phyloP scores from a whole-genome alignment of 2,797 vertebrate species.

The Mormyrops attenuatus region DNA sequence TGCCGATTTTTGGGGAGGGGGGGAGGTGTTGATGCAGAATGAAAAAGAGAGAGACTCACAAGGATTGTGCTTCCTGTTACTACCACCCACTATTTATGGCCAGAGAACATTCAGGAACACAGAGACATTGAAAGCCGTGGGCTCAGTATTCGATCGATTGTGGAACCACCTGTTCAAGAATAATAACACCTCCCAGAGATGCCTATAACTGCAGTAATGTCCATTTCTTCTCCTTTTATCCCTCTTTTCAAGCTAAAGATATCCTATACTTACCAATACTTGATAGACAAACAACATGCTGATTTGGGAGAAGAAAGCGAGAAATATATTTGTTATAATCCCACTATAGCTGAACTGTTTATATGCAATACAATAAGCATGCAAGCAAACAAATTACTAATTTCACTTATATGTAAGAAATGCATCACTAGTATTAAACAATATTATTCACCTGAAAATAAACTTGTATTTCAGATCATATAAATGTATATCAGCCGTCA shows the following conservation, averaged over 20 bases:
- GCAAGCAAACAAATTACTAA: not conserved
- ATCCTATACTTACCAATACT: not conserved
- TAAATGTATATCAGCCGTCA: not conserved
- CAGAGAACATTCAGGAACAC: not conserved
- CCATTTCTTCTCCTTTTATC: not conserved
- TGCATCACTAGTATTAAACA: not conserved
- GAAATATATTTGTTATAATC: not conserved
- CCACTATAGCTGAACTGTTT: not conserved
- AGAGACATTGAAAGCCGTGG: not conserved
- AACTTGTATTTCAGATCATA: not conserved
- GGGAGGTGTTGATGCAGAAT: not conserved
- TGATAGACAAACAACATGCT: not conserved
- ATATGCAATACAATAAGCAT: not conserved
- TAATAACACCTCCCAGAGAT: not conserved
- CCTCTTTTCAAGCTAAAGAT: slow-evolving; percentile 30
- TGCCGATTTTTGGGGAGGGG: not conserved
- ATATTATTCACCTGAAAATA: not conserved
- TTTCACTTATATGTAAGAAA: not conserved
- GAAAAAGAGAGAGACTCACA: not conserved
- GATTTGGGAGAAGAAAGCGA: not conserved
- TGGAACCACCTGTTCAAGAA: not conserved
- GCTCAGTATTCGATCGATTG: slow-evolving; percentile 5
- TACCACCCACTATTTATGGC: not conserved
- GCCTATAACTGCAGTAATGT: not conserved
- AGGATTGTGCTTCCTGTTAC: not conserved